These are phyloP conservation scores for Spizaetus ornatus DNA, from an alignment of 2,113 vertebrate species.

Conservation along the genomic window DNA sequence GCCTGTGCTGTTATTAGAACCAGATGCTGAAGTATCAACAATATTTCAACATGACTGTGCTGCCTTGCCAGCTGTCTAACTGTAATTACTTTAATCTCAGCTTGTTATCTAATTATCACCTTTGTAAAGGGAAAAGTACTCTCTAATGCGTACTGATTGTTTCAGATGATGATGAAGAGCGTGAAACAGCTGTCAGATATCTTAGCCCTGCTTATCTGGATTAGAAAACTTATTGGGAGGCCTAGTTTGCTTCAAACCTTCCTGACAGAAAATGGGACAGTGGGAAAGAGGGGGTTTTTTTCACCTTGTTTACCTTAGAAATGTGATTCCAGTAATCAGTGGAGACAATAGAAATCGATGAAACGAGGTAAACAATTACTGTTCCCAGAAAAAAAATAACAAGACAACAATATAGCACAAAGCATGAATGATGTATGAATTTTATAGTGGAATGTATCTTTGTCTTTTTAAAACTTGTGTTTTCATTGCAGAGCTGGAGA, in stretches of 20 bases:
- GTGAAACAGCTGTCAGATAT: slow-evolving; percentile 84
- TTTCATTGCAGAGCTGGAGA: not conserved
- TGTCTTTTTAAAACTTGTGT: not conserved
- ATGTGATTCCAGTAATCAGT: slow-evolving; percentile 40
- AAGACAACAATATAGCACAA: not conserved
- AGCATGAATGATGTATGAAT: not conserved
- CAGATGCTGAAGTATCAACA: slow-evolving; percentile 85
- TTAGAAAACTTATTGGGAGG: slow-evolving; percentile 68
- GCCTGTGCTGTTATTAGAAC: slow-evolving; percentile 80
- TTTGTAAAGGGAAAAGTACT: slow-evolving; percentile 88
- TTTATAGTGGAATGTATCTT: not conserved
- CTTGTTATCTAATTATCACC: slow-evolving; percentile 93
- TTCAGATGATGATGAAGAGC: slow-evolving; percentile 83
- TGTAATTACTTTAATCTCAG: slow-evolving; percentile 90
- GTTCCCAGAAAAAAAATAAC: not conserved
- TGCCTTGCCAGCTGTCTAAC: slow-evolving; percentile 84
- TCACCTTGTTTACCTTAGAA: slow-evolving; percentile 49
- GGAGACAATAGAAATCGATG: slow-evolving; percentile 9
- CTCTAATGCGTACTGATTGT: slow-evolving; percentile 85
- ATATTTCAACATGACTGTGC: slow-evolving; percentile 83
- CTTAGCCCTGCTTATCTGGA: slow-evolving; percentile 72
- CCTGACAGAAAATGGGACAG: slow-evolving; percentile 20
- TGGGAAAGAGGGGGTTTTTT: not conserved
- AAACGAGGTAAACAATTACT: not conserved
- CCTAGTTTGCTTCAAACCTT: slow-evolving; percentile 51